Evolutionary conservation across 2,797 vertebrate species (phyloP).

Genomic region (Natrix natrix): DNA sequence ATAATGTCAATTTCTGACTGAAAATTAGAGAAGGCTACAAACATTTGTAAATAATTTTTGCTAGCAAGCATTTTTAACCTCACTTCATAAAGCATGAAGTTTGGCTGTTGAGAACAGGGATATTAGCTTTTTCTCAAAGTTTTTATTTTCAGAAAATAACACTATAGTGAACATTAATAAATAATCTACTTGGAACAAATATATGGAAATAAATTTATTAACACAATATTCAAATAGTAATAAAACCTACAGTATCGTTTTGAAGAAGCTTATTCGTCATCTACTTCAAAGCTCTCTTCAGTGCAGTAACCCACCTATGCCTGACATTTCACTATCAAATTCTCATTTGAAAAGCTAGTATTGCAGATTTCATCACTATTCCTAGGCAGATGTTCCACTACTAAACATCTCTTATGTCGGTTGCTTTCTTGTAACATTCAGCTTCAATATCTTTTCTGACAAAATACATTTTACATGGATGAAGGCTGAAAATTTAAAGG

Average conservation of each 20-base stretch:
- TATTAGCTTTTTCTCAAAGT: not conserved
- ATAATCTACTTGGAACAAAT: not conserved
- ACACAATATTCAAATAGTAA: not conserved
- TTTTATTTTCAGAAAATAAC: not conserved
- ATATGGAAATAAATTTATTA: not conserved
- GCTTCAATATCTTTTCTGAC: not conserved
- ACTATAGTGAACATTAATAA: not conserved
- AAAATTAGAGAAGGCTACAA: not conserved
- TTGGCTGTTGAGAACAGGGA: not conserved
- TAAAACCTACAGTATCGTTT: not conserved
- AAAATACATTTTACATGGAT: not conserved
- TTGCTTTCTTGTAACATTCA: not conserved
- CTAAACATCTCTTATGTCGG: not conserved
- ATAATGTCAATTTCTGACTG: not conserved
- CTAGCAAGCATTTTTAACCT: not conserved
- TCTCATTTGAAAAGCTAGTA: not conserved
- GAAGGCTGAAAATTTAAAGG: not conserved
- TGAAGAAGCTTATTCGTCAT: not conserved
- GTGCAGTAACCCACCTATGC: not conserved
- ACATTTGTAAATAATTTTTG: not conserved
- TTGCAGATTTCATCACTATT: not conserved
- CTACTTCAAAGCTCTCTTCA: not conserved
- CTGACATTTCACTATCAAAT: not conserved
- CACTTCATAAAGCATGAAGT: not conserved
- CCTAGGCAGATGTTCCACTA: not conserved